phyloP scores from a whole-genome alignment of 2,888 invertebrate species.

The Lithosia quadra region DNA sequence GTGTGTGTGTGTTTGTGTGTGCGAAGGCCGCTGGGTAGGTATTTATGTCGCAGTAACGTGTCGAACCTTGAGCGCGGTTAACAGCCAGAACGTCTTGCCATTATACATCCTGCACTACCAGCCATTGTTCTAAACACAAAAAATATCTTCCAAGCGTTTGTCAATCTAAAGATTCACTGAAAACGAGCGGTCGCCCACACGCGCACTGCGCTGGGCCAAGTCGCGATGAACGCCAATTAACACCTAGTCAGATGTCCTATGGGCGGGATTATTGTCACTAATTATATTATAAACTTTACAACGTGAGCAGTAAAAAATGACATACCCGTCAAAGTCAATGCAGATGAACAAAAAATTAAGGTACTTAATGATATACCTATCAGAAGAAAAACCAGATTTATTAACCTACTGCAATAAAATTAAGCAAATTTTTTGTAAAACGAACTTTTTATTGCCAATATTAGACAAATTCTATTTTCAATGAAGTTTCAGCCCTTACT shows the following conservation, averaged over 20 bases:
- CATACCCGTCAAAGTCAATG: conserved; percentile 18
- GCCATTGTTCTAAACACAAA: conserved; percentile 31
- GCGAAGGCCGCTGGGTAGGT: conserved; percentile 40
- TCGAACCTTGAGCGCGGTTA: conserved; percentile 41
- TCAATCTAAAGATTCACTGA: conserved; percentile 21
- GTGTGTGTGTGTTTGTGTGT: conserved; percentile 31
- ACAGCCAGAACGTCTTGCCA: conserved; percentile 36
- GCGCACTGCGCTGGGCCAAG: neutral
- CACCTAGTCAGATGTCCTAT: conserved; percentile 13
- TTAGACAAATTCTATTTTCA: neutral
- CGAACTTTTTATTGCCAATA: neutral
- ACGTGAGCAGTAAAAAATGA: conserved; percentile 16
- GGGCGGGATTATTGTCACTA: conserved; percentile 20
- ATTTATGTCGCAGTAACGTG: conserved; percentile 29
- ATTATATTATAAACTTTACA: conserved; percentile 18
- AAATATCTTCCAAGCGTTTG: conserved; percentile 25
- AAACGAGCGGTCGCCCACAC: conserved; percentile 11
- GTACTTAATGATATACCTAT: conserved; percentile 13
- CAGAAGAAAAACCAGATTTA: conserved; percentile 6
- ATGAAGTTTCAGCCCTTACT: neutral
- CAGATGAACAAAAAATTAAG: conserved; percentile 9
- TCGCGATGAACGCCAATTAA: conserved; percentile 26
- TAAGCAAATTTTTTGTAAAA: neutral
- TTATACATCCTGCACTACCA: conserved; percentile 30
- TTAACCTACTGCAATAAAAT: neutral